Base-by-base conservation (phyloP, 53 echinoderm and acorn worm species). In the Henricia sp. region DNA sequence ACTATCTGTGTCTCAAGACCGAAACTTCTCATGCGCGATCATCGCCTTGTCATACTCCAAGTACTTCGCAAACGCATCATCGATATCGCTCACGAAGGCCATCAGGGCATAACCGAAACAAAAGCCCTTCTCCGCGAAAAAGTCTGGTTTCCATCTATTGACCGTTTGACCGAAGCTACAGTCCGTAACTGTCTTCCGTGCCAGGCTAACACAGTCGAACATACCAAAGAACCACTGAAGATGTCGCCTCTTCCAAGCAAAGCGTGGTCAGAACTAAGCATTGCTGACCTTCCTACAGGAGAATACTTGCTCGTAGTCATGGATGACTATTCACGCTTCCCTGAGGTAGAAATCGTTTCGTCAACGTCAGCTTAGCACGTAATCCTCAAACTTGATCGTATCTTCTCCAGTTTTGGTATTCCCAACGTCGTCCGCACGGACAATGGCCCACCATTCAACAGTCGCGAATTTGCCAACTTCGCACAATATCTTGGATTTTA, bases 401-500 rank as follows among this genome's bases (percentile, higher is more conserved):
- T 94, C 12, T 94, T 94, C 54, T 57, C 94, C 11, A 76, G 71
- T 30, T 91, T 82, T 51, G 91, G 91, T 25, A 66, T 88, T 1
- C 91, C 90, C 8, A 19, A 85, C n/a, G 64, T 72, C 2, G 83
- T 94, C 24, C 67, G 86, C 35, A 86, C 82, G 0, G 91, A 94
- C 44, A 94, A 94, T 56, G 91, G 94, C 6, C 91, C 94, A 21
- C n/a, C 94, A 83, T 91, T 91, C 50, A 82, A 86, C 50, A 83
- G 91, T 36, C 37, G 42, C 16, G 87, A 93, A 74, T 93, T 89
- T 69, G 41, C 54, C 33, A 14, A 42, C 34, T 88, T 88, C 52
- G 82, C 88, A 13, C 25, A 80, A 2, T 91, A 93, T 23, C 52
- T 93, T 6, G 91, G 93, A 34, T 84, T 84, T 34, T 10, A 38